These are phyloP conservation scores for Dendrolimus houi DNA, from an alignment of 2,888 invertebrate species.

Conservation along the genomic window DNA sequence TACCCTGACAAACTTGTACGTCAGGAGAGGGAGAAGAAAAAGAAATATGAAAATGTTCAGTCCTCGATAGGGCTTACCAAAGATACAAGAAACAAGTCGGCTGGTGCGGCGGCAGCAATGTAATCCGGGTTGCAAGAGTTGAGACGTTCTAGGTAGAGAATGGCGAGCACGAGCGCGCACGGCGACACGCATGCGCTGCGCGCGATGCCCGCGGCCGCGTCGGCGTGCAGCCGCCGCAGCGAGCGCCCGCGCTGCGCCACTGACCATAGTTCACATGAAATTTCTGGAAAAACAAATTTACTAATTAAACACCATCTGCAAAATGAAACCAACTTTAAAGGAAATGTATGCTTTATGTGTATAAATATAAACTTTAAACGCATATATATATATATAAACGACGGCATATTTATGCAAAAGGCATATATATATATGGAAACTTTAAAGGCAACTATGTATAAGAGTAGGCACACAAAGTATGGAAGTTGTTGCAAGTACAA, in stretches of 20 bases:
- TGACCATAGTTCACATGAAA: conserved; percentile 91
- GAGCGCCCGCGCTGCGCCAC: conserved; percentile 85
- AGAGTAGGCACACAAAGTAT: no score
- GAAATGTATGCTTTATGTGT: no score
- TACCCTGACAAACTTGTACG: no score
- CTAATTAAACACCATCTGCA: not conserved
- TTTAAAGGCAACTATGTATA: no score
- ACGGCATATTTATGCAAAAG: no score
- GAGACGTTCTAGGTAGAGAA: conserved; percentile 94
- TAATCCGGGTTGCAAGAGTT: conserved; percentile 89
- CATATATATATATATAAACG: no score
- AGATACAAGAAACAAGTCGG: conserved; percentile 95
- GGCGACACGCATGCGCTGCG: conserved; percentile 92
- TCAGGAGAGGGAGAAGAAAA: no score
- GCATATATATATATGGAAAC: no score
- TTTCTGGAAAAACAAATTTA: conserved; percentile 69
- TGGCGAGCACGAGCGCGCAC: conserved; percentile 93
- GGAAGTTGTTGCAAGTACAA: no score
- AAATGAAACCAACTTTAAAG: not conserved
- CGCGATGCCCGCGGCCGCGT: conserved; percentile 85
- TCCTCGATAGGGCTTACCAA: conserved; percentile 76
- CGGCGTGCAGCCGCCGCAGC: conserved; percentile 84
- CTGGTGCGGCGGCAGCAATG: conserved; percentile 87
- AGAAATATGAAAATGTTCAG: no score
- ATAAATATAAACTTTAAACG: no score